Base-by-base conservation (phyloP, 23 tunicate genomes). In the Trididemnum clinides region DNA sequence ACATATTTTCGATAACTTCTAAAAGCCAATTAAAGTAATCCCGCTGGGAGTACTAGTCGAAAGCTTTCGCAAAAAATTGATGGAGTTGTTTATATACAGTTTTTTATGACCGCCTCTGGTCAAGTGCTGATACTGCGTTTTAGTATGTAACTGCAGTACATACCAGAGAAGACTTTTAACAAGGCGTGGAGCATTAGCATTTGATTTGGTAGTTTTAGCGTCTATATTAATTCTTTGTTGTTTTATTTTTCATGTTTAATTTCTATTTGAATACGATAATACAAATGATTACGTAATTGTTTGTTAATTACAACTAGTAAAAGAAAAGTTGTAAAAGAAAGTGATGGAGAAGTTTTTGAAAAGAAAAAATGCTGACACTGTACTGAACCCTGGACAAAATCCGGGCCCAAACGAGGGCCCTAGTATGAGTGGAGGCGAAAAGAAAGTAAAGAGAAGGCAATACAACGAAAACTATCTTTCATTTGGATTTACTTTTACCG, bases 391-490 rank as follows among this genome's bases (percentile, higher is more conserved):
- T 73, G 80, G 80, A 73, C 80, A 73, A 73, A 73, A 73, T 73
- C 57, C 57, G 57, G 57, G 57, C 80, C 57, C 80, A 73, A 39
- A 73, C n/a, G 80, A 73, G 57, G 25, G 57, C 80, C 80, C 57
- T 73, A 38, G 80, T 73, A 73, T 73, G 80, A 73, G 57, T 73
- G 80, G 80, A 73, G 57, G 80, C n/a, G 75, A 66, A 74, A 51
- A 78, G 83, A 78, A 78, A 78, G 66, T 37, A 78, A 78, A 51
- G 35, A 51, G 64, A 51, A 81, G 85, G 69, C 85, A 81, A 81
- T 81, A 81, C 85, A 81, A 51, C 72, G 72, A 81, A 59, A 59
- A 81, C 57, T 81, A 81, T 59, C 34, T 81, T 81, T 81, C 85
- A 59, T 81, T 81, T 81, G 85, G 85, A 81, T 81, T 81, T 81